These are phyloP conservation scores for Colletes gigas DNA, from an alignment of 1,140 invertebrate species.

Conservation along the genomic window DNA sequence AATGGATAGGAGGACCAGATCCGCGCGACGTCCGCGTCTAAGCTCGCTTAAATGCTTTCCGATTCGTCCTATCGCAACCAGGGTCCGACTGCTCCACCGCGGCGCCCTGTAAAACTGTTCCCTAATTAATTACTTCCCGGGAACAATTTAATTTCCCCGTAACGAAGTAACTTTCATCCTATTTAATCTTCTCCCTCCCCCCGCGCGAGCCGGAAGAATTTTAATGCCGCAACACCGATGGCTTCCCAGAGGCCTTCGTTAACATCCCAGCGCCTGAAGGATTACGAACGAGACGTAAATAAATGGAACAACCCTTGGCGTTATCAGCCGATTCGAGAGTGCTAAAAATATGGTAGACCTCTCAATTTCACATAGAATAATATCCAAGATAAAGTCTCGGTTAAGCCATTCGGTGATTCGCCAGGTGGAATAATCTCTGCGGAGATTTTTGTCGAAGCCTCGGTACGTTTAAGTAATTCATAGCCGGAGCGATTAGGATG, in stretches of 20 bases:
- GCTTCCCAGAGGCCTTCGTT: neutral
- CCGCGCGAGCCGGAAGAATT: neutral
- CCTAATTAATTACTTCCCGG: slow-evolving; percentile 46
- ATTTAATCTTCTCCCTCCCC: slow-evolving; percentile 4
- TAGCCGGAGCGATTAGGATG: neutral
- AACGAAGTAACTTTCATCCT: slow-evolving; percentile 26
- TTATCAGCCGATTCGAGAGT: too few relatives aligned
- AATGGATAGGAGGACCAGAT: neutral
- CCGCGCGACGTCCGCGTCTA: slow-evolving; percentile 14
- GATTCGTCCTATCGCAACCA: slow-evolving; percentile 18
- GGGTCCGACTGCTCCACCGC: neutral
- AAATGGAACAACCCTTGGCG: too few relatives aligned
- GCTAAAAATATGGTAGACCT: too few relatives aligned
- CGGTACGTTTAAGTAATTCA: slow-evolving; percentile 13
- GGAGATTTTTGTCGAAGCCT: neutral
- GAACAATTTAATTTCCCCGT: slow-evolving; percentile 18
- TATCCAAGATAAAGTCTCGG: too few relatives aligned
- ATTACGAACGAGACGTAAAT: too few relatives aligned
- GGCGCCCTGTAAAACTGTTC: slow-evolving; percentile 19
- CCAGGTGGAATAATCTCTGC: neutral
- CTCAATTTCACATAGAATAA: too few relatives aligned
- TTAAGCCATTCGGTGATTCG: too few relatives aligned
- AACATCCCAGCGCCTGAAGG: neutral
- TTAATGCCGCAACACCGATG: slow-evolving; percentile 9
- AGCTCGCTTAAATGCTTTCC: slow-evolving; percentile 43